Evolutionary conservation across 2,888 invertebrate genomes (phyloP), one percentile per base, ranked within the genome.

Genomic region (Hemicrepidius hirtus): DNA sequence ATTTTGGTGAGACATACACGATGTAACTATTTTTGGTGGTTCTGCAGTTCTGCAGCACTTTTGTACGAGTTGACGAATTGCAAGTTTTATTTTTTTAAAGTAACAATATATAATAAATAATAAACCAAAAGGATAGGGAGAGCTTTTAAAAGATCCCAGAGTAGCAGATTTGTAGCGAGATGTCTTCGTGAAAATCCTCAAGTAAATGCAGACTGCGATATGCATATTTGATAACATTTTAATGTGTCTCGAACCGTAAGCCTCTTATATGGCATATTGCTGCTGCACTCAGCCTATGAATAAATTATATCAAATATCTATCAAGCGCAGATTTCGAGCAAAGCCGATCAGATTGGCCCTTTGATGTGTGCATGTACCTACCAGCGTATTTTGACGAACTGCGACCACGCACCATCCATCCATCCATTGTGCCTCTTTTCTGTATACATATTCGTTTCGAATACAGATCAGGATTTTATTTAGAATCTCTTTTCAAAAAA

Each of bases 251-350:
- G 84, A 84, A 83, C 82, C 82, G 82, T 86, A 86, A 86, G 86
- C 86, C 86, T 85, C 86, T 86, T 86, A 86, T 83, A 84, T 84
- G 83, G 85, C 85, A 83, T 85, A 84, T 84, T 84, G 83, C 80
- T 81, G 82, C 81, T 83, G 85, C 89, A 90, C 87, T 88, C 88
- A 85, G 83, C 44, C 89, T 88, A 91, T 91, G 91, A 91, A 91
- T 91, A 91, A 91, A 91, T 91, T 89, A 91, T 90, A 91, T 91
- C 90, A 91, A 90, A 91, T 91, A 91, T 90, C 91, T 91, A 91
- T 91, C 91, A 90, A 87, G 89, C 89, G 89, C 79, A 79, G 80
- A 80, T 78, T 78, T 75, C 79, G 62, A 62, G 73, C 76, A 84
- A 85, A 85, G 83, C 85, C 84, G 84, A 84, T 84, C 84, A 83